Percentiles rank a stretch among this genome's conserved stretches.
These are phyloP conservation scores for Sclerodermus sp. DNA, from an alignment of 2,888 invertebrate species.

Conservation along the genomic window DNA sequence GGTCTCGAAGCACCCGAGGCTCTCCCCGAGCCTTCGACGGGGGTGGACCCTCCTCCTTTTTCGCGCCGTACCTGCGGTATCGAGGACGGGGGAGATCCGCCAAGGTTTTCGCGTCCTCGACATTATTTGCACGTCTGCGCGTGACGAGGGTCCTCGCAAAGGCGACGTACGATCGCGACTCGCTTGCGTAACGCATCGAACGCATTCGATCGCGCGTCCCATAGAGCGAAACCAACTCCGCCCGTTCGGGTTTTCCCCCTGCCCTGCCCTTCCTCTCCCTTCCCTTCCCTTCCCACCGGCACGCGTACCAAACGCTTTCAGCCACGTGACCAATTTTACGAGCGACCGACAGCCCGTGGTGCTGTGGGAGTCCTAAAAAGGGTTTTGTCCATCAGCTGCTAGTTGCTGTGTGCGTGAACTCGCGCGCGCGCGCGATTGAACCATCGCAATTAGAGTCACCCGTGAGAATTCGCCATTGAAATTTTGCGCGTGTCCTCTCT, in stretches of 20 bases:
- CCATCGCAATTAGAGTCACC: slow-evolving; percentile 19
- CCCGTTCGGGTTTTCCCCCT: neutral
- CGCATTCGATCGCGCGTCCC: slow-evolving; percentile 8
- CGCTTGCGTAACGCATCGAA: slow-evolving; percentile 32
- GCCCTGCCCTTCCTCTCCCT: slow-evolving; percentile 1
- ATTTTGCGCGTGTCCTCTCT: too few relatives aligned
- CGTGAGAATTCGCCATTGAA: neutral
- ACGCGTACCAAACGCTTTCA: slow-evolving; percentile 37
- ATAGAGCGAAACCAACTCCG: neutral
- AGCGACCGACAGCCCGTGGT: slow-evolving; percentile 35
- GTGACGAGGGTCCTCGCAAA: slow-evolving; percentile 25
- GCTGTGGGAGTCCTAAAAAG: slow-evolving; percentile 15
- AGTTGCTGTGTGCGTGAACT: too few relatives aligned
- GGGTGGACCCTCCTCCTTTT: too few relatives aligned
- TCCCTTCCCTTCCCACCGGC: slow-evolving; percentile 2
- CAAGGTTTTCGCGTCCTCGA: too few relatives aligned
- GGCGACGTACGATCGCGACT: slow-evolving; percentile 12
- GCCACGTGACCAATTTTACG: slow-evolving; percentile 51
- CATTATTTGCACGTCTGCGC: slow-evolving; percentile 12
- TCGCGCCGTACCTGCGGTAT: too few relatives aligned
- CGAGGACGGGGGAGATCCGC: too few relatives aligned
- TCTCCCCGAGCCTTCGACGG: too few relatives aligned
- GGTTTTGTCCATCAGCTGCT: slow-evolving; percentile 21
- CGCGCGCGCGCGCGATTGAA: slow-evolving; percentile 6
- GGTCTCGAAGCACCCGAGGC: too few relatives aligned